Percentiles rank a stretch among this genome's conserved stretches.
Evolutionary conservation across 2,113 vertebrate genomes (phyloP).

Genomic region (Brachypodius melanocephalos): DNA sequence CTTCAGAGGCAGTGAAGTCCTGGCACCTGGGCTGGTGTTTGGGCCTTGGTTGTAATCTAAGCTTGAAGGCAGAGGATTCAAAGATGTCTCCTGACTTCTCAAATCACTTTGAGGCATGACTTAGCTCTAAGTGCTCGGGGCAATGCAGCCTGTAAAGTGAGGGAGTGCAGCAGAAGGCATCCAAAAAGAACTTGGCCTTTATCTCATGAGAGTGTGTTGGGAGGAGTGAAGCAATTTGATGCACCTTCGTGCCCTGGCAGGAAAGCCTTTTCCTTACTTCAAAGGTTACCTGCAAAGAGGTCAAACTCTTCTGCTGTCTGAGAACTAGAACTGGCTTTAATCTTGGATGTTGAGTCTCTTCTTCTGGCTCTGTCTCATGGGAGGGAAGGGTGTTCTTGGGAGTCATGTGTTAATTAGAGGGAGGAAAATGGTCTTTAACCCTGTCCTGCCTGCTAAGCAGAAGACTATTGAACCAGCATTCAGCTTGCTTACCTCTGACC

Average conservation of each 20-base stretch:
- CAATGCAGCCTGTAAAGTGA: background rate
- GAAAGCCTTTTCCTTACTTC: conserved; percentile 28
- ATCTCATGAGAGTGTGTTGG: background rate
- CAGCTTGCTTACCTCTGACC: background rate
- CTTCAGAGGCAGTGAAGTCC: background rate
- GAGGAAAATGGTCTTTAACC: conserved; percentile 8
- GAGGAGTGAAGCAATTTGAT: conserved; percentile 22
- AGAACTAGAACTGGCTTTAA: conserved; percentile 8
- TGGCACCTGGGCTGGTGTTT: background rate
- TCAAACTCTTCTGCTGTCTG: conserved; percentile 7
- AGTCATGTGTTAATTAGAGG: background rate
- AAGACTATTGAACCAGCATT: background rate
- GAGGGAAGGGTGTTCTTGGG: background rate
- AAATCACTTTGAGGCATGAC: conserved; percentile 16
- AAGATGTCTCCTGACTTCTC: background rate
- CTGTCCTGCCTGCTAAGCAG: background rate
- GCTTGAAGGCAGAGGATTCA: background rate
- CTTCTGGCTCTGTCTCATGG: background rate
- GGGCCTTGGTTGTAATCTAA: background rate
- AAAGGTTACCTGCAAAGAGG: conserved; percentile 24
- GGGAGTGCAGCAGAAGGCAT: background rate
- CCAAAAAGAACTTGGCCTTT: background rate
- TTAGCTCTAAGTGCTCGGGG: background rate
- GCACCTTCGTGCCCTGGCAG: conserved; percentile 14
- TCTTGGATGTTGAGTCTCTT: background rate